Conservation (phyloP, 2,888 invertebrate species). For the Pyralis farinalis region DNA sequence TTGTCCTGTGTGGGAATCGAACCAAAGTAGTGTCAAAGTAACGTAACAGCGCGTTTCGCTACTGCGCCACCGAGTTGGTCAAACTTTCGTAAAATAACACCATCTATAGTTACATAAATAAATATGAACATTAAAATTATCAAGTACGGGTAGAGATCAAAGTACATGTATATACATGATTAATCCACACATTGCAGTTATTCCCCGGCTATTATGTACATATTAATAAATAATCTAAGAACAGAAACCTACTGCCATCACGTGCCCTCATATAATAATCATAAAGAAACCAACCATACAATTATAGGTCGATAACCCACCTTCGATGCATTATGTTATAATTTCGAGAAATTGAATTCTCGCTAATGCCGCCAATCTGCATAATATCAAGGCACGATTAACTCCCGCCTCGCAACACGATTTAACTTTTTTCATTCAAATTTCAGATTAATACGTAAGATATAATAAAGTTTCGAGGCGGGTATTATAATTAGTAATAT, state of each 20-base stretch:
- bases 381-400: constrained; percentile 36
- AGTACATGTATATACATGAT: too few relatives aligned
- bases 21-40: too few relatives aligned
- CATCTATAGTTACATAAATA: too few relatives aligned
- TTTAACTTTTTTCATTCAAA: not conserved
- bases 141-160: too few relatives aligned
- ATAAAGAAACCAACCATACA: constrained; percentile 32
- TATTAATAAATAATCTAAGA: not conserved
- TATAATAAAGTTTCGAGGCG: not conserved
- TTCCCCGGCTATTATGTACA: too few relatives aligned
- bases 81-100: too few relatives aligned
- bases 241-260: constrained; percentile 24
- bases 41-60: too few relatives aligned
- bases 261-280: constrained; percentile 35
- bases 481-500: not conserved
- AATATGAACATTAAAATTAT: too few relatives aligned
- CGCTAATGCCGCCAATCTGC: constrained; percentile 57
- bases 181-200: too few relatives aligned
- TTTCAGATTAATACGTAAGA: constrained; percentile 8
- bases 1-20: too few relatives aligned
- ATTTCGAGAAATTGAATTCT: constrained; percentile 68
- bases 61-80: too few relatives aligned
- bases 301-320: constrained; percentile 45
- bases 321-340: constrained; percentile 44
- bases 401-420: not conserved